Percentiles rank a stretch among this genome's conserved stretches.
Evolutionary conservation across 2,888 invertebrate species (phyloP).

Genomic region (Euzophera pinguis): DNA sequence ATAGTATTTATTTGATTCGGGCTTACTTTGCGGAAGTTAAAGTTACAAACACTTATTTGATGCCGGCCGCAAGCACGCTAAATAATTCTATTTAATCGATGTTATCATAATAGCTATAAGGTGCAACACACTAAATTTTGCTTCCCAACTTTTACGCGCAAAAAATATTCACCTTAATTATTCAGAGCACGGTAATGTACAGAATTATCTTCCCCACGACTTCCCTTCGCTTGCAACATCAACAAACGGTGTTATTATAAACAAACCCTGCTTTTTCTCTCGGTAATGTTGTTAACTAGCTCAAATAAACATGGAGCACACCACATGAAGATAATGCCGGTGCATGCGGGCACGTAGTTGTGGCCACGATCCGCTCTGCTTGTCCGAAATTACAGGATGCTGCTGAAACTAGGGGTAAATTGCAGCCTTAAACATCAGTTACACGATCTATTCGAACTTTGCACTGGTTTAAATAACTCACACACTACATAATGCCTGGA

Average conservation of each 20-base stretch:
- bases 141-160: neutral
- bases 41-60: too few relatives aligned
- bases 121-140: neutral
- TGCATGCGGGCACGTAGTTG: neutral
- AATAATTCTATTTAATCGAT: too few relatives aligned
- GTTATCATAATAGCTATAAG: too few relatives aligned
- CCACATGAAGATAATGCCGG: neutral
- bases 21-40: too few relatives aligned
- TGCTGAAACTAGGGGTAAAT: neutral
- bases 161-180: neutral
- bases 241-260: constrained; percentile 6
- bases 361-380: neutral
- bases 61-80: too few relatives aligned
- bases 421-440: neutral
- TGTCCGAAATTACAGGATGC: neutral
- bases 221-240: constrained; percentile 4
- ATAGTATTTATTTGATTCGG: too few relatives aligned
- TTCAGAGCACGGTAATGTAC: neutral
- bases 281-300: constrained; percentile 3
- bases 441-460: neutral
- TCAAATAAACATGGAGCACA: neutral
- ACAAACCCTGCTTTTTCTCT: constrained; percentile 5
- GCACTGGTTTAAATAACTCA: neutral
- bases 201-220: constrained; percentile 6
- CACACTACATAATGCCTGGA: too few relatives aligned